Conservation (phyloP, 2,113 vertebrate species). For the rat (Rattus norvegicus) region DNA sequence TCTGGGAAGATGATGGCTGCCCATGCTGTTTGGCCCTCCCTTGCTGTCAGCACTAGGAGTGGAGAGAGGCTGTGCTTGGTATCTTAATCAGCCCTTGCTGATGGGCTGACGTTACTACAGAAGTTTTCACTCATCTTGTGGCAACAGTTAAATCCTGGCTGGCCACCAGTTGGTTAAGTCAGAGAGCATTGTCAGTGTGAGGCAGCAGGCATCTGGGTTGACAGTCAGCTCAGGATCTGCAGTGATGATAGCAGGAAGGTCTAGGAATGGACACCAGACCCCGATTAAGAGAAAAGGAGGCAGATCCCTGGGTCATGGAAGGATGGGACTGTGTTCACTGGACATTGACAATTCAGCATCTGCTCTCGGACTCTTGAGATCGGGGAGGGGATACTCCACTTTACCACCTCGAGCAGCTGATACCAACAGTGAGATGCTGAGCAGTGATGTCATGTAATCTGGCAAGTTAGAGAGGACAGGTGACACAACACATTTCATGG, state of each 20-base stretch:
- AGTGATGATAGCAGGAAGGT: constrained; percentile 69
- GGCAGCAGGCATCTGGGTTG: neutral
- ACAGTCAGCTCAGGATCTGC: constrained; percentile 61
- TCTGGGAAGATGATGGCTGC: constrained; percentile 2
- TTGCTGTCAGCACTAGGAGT: constrained; percentile 59
- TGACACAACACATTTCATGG: neutral
- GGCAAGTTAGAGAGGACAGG: neutral
- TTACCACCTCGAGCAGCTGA: neutral
- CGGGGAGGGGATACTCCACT: neutral
- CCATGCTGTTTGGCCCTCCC: constrained; percentile 27
- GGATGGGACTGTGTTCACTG: neutral
- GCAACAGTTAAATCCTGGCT: constrained; percentile 67
- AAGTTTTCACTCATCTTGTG: constrained; percentile 74
- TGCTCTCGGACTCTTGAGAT: neutral
- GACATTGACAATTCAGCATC: neutral
- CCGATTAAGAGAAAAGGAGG: constrained; percentile 53
- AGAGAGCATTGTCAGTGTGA: constrained; percentile 31
- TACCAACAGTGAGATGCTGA: neutral
- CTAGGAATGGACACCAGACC: constrained; percentile 64
- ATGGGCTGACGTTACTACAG: constrained; percentile 67
- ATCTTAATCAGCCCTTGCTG: constrained; percentile 70
- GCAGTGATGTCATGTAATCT: neutral
- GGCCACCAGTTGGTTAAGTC: constrained; percentile 65
- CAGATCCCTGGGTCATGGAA: neutral
- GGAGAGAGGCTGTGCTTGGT: constrained; percentile 55